Evolutionary conservation across 2,888 invertebrate species (phyloP).

Genomic region (Abrostola tripartita): DNA sequence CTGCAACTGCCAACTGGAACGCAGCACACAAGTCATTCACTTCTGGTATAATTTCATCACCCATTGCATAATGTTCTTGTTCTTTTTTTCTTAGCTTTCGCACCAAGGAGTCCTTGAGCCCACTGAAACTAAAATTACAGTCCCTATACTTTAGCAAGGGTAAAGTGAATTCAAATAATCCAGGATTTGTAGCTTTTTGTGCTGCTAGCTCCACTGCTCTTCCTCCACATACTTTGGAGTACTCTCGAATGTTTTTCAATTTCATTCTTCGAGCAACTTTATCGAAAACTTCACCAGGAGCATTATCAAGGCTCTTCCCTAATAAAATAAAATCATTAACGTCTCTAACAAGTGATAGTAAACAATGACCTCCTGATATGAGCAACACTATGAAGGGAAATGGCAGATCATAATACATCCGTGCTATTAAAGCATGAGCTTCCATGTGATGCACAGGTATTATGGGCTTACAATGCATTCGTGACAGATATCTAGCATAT

Average conservation of each 20-base stretch:
- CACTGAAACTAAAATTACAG: conserved; percentile 97
- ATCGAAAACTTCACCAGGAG: conserved; percentile 98
- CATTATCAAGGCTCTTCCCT: conserved; percentile 94
- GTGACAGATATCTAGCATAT: conserved; percentile 93
- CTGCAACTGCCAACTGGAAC: conserved; percentile 92
- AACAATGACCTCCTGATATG: conserved; percentile 97
- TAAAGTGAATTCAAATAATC: conserved; percentile 90
- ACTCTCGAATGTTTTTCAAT: conserved; percentile 92
- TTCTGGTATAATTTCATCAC: conserved; percentile 92
- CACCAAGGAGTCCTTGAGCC: conserved; percentile 90
- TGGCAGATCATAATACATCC: conserved; percentile 91
- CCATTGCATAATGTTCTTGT: conserved; percentile 84
- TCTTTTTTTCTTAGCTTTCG: conserved; percentile 89
- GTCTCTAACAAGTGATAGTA: conserved; percentile 92
- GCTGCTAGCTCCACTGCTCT: conserved; percentile 95
- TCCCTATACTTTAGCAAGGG: conserved; percentile 90
- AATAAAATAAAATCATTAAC: conserved; percentile 93
- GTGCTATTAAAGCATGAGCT: conserved; percentile 97
- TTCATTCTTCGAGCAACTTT: conserved; percentile 96
- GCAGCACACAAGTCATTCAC: conserved; percentile 95
- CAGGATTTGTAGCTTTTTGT: conserved; percentile 88
- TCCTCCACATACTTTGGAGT: conserved; percentile 93
- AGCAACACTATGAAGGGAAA: conserved; percentile 97
- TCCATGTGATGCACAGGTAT: conserved; percentile 99
- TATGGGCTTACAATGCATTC: conserved; percentile 91